Base-by-base conservation (phyloP, 30 jellyfish, hydroid and myxozoan genomes). In the Clytia hemisphaerica region DNA sequence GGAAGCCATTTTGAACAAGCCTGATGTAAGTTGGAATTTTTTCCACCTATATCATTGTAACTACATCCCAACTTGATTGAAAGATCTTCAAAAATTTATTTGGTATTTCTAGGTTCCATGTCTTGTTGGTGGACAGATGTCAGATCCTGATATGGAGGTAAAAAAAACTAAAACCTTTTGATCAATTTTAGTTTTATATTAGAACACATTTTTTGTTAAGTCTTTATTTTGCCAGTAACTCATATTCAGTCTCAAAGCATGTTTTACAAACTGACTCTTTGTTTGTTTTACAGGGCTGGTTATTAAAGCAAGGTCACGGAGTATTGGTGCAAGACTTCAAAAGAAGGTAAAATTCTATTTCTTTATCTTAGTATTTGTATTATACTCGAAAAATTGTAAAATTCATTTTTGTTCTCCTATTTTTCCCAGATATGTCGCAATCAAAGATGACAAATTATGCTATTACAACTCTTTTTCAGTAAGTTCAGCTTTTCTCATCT, bases 231-330 rank as follows among this genome's bases (percentile, higher is more conserved):
- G 50, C 21, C 21, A 37, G 2, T 2, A n/a, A 45, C 3, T 37
- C 14, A 24, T 33, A 29, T 4, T 5, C n/a, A 25, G 3, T 67
- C 22, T 3, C 2, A 21, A 36, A n/a, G 3, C 25, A 14, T 14
- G 34, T 25, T 4, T 16, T 69, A 66, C n/a, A 12, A 48, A 16
- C 0, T 1, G 54, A 0, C 0, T 45, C 30, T 36, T 1, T 5
- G 60, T 30, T 40, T 44, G 6, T 25, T 18, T 2, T 57, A 9
- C 25, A 82, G 94, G 94, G 94, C 14, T 73, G 90, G 94, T 67
- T 82, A 47, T 18, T 19, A 36, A 82, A 82, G 80, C 94, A 83
- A 61, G 92, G 95, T 19, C 92, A 83, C 72, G 70, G 74, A 48
- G 65, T 74, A n/a, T n/a, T n/a, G 27, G 32, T 49, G 26, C 47